phyloP scores from a whole-genome alignment of 2,888 invertebrate species.

The Erebia aethiops region DNA sequence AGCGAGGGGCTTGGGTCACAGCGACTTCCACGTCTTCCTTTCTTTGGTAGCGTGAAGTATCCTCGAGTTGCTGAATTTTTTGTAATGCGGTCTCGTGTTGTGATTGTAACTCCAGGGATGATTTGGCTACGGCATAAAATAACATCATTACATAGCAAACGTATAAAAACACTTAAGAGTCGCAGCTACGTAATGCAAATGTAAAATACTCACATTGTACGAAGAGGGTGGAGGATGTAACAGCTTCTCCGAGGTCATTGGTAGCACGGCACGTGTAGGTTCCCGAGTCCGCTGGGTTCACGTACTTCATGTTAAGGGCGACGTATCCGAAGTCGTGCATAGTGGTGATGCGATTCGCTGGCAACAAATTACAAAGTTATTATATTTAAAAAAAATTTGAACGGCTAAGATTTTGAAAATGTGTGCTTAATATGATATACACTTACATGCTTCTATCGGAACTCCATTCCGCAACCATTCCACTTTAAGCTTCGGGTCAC shows the following conservation, averaged over 20 bases:
- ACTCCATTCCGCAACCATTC: constrained; percentile 97
- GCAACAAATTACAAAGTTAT: constrained; percentile 33
- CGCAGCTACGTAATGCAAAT: neutral
- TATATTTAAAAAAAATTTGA: neutral
- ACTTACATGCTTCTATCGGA: constrained; percentile 93
- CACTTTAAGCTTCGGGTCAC: constrained; percentile 95
- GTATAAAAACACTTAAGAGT: too few relatives aligned
- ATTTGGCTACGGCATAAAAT: constrained; percentile 85
- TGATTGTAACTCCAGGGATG: constrained; percentile 92
- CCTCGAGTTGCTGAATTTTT: constrained; percentile 94
- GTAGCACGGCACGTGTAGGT: constrained; percentile 97
- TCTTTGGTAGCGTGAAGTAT: constrained; percentile 89
- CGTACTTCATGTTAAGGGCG: constrained; percentile 96
- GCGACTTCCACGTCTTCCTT: constrained; percentile 91
- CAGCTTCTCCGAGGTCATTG: constrained; percentile 97
- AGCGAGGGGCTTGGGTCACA: constrained; percentile 92
- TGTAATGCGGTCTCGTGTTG: constrained; percentile 94
- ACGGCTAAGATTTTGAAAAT: neutral
- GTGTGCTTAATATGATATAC: constrained; percentile 26
- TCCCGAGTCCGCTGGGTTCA: constrained; percentile 97
- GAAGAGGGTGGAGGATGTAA: constrained; percentile 95
- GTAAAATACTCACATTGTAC: constrained; percentile 88
- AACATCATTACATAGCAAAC: neutral
- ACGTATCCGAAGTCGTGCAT: constrained; percentile 99
- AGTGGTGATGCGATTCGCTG: constrained; percentile 94